Base-by-base conservation (phyloP, 2,797 vertebrate genomes). In the Simalia tracyae region DNA sequence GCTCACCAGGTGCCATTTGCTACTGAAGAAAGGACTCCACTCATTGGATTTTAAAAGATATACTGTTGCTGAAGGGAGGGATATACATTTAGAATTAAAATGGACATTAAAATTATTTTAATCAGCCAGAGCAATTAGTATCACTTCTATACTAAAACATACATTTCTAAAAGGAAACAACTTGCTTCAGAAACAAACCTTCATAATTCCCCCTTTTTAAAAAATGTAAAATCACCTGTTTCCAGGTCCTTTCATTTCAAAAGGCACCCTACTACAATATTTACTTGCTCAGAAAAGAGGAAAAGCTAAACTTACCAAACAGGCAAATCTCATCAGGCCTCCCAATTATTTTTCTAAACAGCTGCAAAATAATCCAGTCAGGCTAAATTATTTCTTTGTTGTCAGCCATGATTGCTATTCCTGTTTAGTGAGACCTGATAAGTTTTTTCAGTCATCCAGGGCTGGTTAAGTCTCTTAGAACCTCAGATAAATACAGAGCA, bases 331-430 rank as follows among this genome's bases (percentile, higher is more conserved):
- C 28, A 54, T 24, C 28, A 31, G 17, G 46, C 46, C 28, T 31
- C 31, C 50, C 36, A 57, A 81, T 59, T 46, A 61, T 90, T 84
- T 84, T 90, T 84, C 26, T 54, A 50, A 31, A 63, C 63, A 11
- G 3, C 60, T 85, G 5, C 28, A 84, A 85, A 85, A 56, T 46
- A 81, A 84, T 90, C 15, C 8, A 4, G 36, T 50, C 31, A 63
- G 11, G 24, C n/a, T 19, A 56, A 36, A 56, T 85, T 84, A 31
- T 31, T 90, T 90, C 61, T 90, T 22, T n/a, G 26, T 64, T 90
- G 46, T 54, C 17, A 85, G 17, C 7, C 61, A 46, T 54, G 36
- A 63, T 60, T 22, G 24, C 31, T 57, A 6, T 24, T 68, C 31
- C 31, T 7, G 17, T 59, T 42, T 42, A 59, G 22, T 81, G 22